Conservation (phyloP, 2,888 invertebrate genomes). For the Melinaea menophilus region DNA sequence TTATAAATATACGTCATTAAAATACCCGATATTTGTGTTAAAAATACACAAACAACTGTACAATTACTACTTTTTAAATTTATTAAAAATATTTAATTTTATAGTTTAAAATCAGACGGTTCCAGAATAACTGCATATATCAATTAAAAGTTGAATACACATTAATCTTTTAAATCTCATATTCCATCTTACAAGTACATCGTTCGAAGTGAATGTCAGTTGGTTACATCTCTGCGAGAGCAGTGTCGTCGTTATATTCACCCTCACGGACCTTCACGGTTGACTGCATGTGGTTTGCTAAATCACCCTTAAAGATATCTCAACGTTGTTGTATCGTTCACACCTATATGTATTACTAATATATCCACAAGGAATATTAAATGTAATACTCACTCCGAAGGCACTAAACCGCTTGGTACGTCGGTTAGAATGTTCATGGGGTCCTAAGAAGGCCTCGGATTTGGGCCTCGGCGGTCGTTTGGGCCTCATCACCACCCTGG, state of each 20-base stretch:
- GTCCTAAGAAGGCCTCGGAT: conserved; percentile 94
- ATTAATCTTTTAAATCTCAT: conserved; percentile 13
- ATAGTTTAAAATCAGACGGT: too few species aligned
- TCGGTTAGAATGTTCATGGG: conserved; percentile 84
- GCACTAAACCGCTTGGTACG: conserved; percentile 96
- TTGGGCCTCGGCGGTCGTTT: conserved; percentile 96
- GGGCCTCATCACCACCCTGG: conserved; percentile 91
- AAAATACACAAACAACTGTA: too few species aligned
- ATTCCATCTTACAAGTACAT: conserved; percentile 17
- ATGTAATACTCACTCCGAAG: conserved; percentile 89
- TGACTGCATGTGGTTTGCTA: conserved; percentile 30
- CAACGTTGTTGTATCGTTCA: background rate
- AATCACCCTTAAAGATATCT: conserved; percentile 30
- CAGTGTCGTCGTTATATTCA: conserved; percentile 27
- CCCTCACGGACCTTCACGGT: conserved; percentile 29
- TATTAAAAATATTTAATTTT: too few species aligned
- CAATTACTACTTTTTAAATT: too few species aligned
- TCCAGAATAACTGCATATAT: too few species aligned
- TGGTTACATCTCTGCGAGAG: conserved; percentile 25
- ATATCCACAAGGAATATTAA: background rate
- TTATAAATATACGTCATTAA: too few species aligned
- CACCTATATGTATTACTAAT: background rate
- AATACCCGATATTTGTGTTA: too few species aligned
- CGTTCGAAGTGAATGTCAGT: conserved; percentile 28
- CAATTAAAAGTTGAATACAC: background rate